These are phyloP conservation scores for Oreohelix idahoensis DNA, from an alignment of 1,140 invertebrate genomes.

Conservation along the genomic window DNA sequence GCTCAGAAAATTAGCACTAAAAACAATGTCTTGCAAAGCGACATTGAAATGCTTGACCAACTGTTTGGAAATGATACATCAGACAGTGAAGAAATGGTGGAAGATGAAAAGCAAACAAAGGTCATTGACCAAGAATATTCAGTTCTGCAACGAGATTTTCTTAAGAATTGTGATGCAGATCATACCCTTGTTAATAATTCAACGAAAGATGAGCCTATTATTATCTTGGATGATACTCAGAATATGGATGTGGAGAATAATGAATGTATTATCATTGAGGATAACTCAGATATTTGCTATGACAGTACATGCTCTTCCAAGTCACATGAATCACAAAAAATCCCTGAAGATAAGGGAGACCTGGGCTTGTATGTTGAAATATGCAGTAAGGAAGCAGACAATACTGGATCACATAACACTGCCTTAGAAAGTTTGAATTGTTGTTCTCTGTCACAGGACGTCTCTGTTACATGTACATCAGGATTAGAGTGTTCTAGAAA, in stretches of 20 bases:
- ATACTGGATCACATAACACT: no score
- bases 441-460: background rate
- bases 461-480: background rate
- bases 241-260: background rate
- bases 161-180: no score
- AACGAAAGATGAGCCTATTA: background rate
- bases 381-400: no score
- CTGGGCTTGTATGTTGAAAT: no score
- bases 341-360: background rate
- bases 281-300: background rate
- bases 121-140: background rate
- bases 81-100: constrained; percentile 7
- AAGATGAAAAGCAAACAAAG: background rate
- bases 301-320: background rate
- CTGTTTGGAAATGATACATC: constrained; percentile 9
- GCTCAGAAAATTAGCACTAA: background rate
- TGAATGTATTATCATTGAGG: background rate
- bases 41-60: constrained; percentile 20
- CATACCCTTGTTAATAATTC: background rate
- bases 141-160: background rate
- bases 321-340: background rate
- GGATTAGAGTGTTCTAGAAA: background rate
- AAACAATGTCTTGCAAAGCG: background rate
- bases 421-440: background rate
- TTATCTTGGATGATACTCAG: background rate